phyloP scores from a whole-genome alignment of 1,140 invertebrate species.

The Andrena cerasifolii region DNA sequence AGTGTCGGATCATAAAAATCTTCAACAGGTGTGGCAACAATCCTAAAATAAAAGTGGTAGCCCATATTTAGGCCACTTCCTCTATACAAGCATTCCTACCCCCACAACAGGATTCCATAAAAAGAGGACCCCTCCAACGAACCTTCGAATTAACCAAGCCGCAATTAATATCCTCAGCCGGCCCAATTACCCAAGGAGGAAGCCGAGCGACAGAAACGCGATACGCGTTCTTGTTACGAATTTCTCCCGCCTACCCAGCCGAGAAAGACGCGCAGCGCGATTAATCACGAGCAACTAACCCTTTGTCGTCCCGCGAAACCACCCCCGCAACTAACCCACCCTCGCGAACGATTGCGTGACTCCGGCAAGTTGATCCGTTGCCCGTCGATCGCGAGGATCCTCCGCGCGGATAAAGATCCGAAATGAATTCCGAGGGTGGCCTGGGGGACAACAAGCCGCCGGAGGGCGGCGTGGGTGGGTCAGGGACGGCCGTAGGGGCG shows the following conservation, averaged over 20 bases:
- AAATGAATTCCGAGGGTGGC: constrained; percentile 56
- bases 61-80: too few relatives aligned
- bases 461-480: neutral
- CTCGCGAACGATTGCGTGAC: neutral
- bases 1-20: too few relatives aligned
- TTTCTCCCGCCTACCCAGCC: neutral
- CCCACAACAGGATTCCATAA: too few relatives aligned
- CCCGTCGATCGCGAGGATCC: constrained; percentile 30
- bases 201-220: too few relatives aligned
- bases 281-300: constrained; percentile 23
- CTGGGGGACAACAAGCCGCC: neutral
- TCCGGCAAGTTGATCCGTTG: constrained; percentile 42
- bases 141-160: too few relatives aligned
- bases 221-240: too few relatives aligned
- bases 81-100: too few relatives aligned
- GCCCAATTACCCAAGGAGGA: too few relatives aligned
- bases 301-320: constrained; percentile 9
- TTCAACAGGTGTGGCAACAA: too few relatives aligned
- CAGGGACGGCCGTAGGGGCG: neutral
- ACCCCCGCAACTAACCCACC: neutral
- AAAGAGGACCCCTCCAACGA: too few relatives aligned
- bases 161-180: too few relatives aligned
- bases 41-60: too few relatives aligned
- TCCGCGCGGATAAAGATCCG: constrained; percentile 50
- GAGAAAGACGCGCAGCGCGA: constrained; percentile 4